Conservation (phyloP, 2,113 vertebrate genomes). For the Nicator chloris region DNA sequence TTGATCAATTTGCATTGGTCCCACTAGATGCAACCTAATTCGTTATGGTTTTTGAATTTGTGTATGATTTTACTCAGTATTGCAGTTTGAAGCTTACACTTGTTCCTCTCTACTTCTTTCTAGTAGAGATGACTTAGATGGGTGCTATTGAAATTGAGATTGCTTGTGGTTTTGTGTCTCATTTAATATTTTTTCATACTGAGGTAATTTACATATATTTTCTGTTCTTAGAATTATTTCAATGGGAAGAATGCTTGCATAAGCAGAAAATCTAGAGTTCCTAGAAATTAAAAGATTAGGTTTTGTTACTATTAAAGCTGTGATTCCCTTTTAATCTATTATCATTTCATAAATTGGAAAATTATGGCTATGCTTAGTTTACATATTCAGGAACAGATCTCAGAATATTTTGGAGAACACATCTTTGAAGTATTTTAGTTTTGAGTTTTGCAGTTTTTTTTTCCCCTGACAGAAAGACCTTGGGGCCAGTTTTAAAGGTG, state of each 20-base stretch:
- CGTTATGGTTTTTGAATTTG: neutral
- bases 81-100: neutral
- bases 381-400: neutral
- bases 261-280: neutral
- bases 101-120: neutral
- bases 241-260: neutral
- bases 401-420: neutral
- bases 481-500: neutral
- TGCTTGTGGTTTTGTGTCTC: neutral
- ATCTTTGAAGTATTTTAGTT: neutral
- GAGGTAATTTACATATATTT: neutral
- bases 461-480: fast-evolving
- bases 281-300: neutral
- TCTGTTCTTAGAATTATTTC: neutral
- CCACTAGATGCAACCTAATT: neutral
- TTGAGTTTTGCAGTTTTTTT: neutral
- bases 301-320: neutral
- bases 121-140: neutral
- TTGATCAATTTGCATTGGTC: neutral
- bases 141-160: neutral
- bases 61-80: neutral
- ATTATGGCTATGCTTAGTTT: neutral
- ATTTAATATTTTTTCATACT: neutral
- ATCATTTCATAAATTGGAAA: neutral
- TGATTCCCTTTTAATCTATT: neutral